Evolutionary conservation across 2,888 invertebrate genomes (phyloP), one percentile per base, ranked within the genome.

Genomic region (Anorthoa munda): DNA sequence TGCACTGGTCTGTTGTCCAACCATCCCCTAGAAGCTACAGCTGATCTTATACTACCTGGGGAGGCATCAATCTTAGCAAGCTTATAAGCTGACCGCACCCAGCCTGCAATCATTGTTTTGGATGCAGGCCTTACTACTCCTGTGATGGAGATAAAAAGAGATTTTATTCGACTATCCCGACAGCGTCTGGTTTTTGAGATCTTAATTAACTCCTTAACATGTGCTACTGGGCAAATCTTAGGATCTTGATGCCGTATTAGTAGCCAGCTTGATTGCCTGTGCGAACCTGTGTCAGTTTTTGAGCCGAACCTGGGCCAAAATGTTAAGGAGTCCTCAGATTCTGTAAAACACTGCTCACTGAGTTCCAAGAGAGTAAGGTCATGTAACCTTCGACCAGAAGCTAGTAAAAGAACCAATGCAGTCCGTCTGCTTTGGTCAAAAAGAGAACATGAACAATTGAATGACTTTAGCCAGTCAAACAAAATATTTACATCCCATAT

Each of bases 321-420:
- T 12, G 45, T 66, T 21, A 64, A n/a, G n/a, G 55, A 55, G 13
- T 66, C 55, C 9, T 66, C 55, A 66, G 66, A 13, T 13, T 26
- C 23, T 9, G 18, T 17, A 23, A 66, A 66, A 13, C 45, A 23
- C 13, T 66, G 55, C 17, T 55, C 45, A 66, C 23, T 55, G 7
- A 66, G 55, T n/a, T 87, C 80, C 21, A 66, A 59, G 7, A 72
- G 56, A 15, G 61, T 66, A 7, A 72, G 55, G 4, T 66, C 55
- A 31, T 72, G 72, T 26, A 66, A 17, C 2, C 48, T 59, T 4
- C 66, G 45, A 17, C 72, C 76, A 18, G 76, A 80, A 18, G 75
- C 72, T 13, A 80, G 18, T 15, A 82, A 50, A 4, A 82, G 18
- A 17, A 80, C 63, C 45, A 80, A 45, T 45, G 78, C 71, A 53